Percentiles rank a stretch among this genome's conserved stretches.
Evolutionary conservation across 2,113 vertebrate species (phyloP).

Genomic region (Zosterops pallidus): DNA sequence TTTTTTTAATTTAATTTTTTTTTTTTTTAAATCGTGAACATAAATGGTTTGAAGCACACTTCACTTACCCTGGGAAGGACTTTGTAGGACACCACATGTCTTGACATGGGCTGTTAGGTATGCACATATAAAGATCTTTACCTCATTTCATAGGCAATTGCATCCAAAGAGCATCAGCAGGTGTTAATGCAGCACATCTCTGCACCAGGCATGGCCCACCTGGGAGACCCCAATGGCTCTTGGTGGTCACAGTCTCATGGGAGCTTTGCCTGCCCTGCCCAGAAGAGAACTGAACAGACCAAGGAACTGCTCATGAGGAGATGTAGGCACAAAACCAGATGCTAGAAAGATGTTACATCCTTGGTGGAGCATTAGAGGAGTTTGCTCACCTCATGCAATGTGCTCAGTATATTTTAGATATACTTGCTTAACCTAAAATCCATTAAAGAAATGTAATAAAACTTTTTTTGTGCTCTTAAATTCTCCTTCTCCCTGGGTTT

Average conservation of each 20-base stretch:
- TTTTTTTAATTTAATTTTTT: neutral
- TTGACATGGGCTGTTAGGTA: neutral
- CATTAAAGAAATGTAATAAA: neutral
- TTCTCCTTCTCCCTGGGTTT: neutral
- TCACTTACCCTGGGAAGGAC: neutral
- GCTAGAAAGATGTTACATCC: neutral
- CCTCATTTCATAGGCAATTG: neutral
- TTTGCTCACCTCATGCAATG: neutral
- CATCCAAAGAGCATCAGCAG: neutral
- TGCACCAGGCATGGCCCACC: neutral
- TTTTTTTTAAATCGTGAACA: neutral
- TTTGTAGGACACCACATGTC: neutral
- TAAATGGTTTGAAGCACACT: neutral
- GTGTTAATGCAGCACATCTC: neutral
- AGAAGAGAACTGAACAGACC: neutral
- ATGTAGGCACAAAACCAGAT: rapidly evolving
- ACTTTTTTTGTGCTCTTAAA: neutral
- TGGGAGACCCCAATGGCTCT: neutral
- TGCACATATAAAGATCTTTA: neutral
- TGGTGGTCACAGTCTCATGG: rapidly evolving
- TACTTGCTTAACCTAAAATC: neutral
- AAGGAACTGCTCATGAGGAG: neutral
- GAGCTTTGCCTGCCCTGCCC: neutral
- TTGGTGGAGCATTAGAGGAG: neutral
- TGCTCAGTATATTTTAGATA: neutral